Evolutionary conservation across 1,140 invertebrate species (phyloP), one percentile per base, ranked within the genome.

Genomic region (Drosophila sproati): DNA sequence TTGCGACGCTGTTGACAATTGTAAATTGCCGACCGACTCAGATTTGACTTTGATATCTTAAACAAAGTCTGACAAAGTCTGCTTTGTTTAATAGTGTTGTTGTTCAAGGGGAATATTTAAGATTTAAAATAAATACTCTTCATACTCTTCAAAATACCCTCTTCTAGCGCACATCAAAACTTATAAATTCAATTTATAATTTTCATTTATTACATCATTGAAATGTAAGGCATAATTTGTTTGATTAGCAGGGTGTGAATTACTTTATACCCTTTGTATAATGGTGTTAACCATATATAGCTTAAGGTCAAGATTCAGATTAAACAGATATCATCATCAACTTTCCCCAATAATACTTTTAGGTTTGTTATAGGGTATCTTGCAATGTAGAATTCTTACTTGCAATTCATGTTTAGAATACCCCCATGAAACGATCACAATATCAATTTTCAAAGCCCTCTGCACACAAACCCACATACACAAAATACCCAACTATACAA

Each of bases 401-500:
- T 47, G 0, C 5, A 2, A 12, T 45, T 59, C 28, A 5, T 29
- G 7, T 41, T 61, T 37, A 10, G 12, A 41, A 29, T 34, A n/a
- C 6, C 6, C 41, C 34, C 12, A 55, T 12, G 32, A 63, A 41
- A 12, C 28, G 41, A 56, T 50, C 29, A 67, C 8, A 61, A 35
- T 39, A 60, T 45, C 41, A 34, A 37, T 28, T 59, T 66, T 45
- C 31, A 43, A 52, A 7, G 8, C 56, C 6, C 32, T 12, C 8
- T 32, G 7, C 57, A 50, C 12, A 55, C 35, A 28, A 5, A 31
- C 3, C n/a, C 37, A 56, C 34, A 61, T 31, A 55, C 6, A 48
- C 34, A 32, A 67, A 51, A 54, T 54, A 39, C 50, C 2, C 7
- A n/a, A 2, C 20, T 31, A n/a, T 68, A 8, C 47, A 73, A 51